A percentile compares a stretch with the other conserved stretches of the same genome.
Conservation (phyloP, 2,888 invertebrate genomes). For the Magallana nippona region DNA sequence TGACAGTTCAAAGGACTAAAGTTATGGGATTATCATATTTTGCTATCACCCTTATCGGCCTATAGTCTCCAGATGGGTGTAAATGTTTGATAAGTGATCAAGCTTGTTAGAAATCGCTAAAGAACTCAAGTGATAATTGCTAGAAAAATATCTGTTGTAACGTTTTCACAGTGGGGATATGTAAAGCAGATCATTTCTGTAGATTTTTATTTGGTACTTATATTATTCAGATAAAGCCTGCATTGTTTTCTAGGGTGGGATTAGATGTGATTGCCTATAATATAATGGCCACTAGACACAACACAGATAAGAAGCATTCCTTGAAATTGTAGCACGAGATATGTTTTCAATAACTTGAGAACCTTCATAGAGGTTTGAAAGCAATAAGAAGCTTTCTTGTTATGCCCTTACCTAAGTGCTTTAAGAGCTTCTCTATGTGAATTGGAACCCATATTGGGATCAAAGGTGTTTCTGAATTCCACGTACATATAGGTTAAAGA, state of each 20-base stretch:
- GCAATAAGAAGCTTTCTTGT: background rate
- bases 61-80: constrained; percentile 7
- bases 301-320: no score
- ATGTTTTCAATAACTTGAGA: background rate
- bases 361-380: background rate
- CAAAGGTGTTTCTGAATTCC: background rate
- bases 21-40: constrained; percentile 6
- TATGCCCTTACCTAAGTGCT: background rate
- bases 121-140: background rate
- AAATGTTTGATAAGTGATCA: constrained; percentile 22
- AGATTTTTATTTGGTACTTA: background rate
- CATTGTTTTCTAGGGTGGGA: background rate
- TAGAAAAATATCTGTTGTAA: background rate
- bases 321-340: background rate
- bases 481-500: background rate
- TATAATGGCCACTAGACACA: no score
- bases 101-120: background rate
- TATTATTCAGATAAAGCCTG: background rate
- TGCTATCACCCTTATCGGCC: background rate
- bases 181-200: background rate
- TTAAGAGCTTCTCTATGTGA: background rate
- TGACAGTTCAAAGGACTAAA: background rate
- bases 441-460: constrained; percentile 12
- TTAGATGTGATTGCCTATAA: no score
- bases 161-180: background rate